These are phyloP conservation scores for Rutilus rutilus DNA, from an alignment of 2,113 vertebrate species.

Conservation along the genomic window DNA sequence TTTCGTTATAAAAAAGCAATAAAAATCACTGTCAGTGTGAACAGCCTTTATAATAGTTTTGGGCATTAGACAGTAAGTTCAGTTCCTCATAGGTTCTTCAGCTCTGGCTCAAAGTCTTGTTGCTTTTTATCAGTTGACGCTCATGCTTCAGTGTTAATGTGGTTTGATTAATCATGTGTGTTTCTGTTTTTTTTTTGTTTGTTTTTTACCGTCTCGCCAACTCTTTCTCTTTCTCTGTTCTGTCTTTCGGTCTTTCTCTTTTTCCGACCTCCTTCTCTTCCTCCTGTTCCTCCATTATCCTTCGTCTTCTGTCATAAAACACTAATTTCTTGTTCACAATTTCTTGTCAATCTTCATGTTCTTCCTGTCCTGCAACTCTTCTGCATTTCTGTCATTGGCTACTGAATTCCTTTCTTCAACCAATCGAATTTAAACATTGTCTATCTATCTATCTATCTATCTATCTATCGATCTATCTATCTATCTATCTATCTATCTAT, in stretches of 20 bases:
- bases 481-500: constrained; percentile 35
- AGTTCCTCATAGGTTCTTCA: neutral
- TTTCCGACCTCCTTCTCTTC: constrained; percentile 4
- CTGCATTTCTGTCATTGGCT: neutral
- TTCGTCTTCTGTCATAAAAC: constrained; percentile 15
- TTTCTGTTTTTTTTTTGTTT: constrained; percentile 65
- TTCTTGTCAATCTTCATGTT: neutral
- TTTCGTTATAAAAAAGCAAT: neutral
- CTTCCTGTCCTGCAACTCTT: constrained; percentile 53
- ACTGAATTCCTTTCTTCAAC: neutral
- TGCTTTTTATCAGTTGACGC: constrained; percentile 17
- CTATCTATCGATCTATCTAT: neutral
- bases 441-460: constrained; percentile 13
- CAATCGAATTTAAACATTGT: neutral
- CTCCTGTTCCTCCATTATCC: neutral
- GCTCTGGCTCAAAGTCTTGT: neutral
- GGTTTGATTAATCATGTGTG: constrained; percentile 69
- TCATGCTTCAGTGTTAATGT: constrained; percentile 31
- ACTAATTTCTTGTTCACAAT: neutral
- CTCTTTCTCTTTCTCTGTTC: constrained; percentile 64
- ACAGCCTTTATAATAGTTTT: neutral
- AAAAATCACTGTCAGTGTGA: constrained; percentile 12
- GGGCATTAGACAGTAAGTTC: neutral
- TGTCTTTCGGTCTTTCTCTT: constrained; percentile 32
- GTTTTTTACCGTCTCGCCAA: constrained; percentile 68